Percentiles rank a stretch among this genome's conserved stretches.
These are phyloP conservation scores for Artemia sinica DNA, from an alignment of 2,888 invertebrate genomes.

Conservation along the genomic window DNA sequence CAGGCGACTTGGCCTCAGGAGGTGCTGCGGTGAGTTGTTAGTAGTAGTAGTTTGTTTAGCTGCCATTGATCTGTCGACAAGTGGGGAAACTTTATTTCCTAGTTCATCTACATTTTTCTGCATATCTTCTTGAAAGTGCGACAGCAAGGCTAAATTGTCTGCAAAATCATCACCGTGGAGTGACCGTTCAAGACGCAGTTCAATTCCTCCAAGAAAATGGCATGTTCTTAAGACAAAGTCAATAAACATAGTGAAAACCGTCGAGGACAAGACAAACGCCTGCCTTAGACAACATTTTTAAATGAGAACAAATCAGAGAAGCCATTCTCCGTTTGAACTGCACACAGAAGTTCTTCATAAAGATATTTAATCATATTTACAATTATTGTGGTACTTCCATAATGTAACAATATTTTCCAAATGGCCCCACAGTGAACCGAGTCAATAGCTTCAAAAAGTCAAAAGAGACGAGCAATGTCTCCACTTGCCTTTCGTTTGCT, in stretches of 20 bases:
- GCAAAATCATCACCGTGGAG: no score
- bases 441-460: background rate
- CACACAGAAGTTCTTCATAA: background rate
- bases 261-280: background rate
- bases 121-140: no score
- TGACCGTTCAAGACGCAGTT: no score
- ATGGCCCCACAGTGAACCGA: background rate
- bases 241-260: background rate
- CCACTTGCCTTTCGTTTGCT: background rate
- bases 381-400: background rate
- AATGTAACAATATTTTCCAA: background rate
- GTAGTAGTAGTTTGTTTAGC: no score
- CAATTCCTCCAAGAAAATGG: no score
- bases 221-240: background rate
- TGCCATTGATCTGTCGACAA: no score
- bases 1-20: no score
- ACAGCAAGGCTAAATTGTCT: no score
- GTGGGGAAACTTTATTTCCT: no score
- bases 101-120: no score
- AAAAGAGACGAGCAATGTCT: background rate
- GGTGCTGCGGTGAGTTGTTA: no score
- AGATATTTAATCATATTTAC: background rate
- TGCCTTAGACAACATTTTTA: background rate
- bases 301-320: background rate
- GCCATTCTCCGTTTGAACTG: background rate